Percentiles rank a stretch among this genome's conserved stretches.
Evolutionary conservation across 2,888 invertebrate species (phyloP).

Genomic region (Tipula vernalis): DNA sequence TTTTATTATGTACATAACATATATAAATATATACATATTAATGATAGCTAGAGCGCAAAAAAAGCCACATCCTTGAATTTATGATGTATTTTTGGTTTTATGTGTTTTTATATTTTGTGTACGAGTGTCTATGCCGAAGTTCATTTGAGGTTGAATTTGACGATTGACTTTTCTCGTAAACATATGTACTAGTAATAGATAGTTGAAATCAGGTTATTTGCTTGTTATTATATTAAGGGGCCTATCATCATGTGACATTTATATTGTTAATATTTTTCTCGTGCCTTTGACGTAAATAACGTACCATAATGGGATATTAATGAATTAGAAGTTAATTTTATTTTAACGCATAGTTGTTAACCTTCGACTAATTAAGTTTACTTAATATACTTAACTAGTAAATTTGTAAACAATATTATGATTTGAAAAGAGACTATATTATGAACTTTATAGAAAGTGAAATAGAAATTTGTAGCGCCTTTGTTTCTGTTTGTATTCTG

Average conservation of each 20-base stretch:
- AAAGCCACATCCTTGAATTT: not conserved
- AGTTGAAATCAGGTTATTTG: not conserved
- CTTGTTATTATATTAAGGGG: not conserved
- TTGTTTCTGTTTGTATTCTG: not conserved
- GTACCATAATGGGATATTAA: not conserved
- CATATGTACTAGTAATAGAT: not conserved
- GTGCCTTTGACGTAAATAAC: not conserved
- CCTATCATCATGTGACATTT: not conserved
- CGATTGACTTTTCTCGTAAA: not conserved
- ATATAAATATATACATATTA: not conserved
- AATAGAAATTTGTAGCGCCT: not conserved
- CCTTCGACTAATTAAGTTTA: not conserved
- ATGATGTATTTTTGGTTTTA: not conserved
- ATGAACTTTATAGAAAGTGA: not conserved
- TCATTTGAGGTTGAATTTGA: not conserved
- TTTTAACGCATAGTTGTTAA: not conserved
- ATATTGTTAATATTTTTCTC: not conserved
- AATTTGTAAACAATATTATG: not conserved
- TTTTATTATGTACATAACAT: not conserved
- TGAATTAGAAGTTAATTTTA: not conserved
- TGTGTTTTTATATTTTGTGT: not conserved
- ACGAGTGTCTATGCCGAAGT: not conserved
- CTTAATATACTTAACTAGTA: not conserved
- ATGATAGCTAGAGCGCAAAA: not conserved
- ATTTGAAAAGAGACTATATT: not conserved